Conservation (phyloP, 2,888 invertebrate genomes). For the Muscina levida region DNA sequence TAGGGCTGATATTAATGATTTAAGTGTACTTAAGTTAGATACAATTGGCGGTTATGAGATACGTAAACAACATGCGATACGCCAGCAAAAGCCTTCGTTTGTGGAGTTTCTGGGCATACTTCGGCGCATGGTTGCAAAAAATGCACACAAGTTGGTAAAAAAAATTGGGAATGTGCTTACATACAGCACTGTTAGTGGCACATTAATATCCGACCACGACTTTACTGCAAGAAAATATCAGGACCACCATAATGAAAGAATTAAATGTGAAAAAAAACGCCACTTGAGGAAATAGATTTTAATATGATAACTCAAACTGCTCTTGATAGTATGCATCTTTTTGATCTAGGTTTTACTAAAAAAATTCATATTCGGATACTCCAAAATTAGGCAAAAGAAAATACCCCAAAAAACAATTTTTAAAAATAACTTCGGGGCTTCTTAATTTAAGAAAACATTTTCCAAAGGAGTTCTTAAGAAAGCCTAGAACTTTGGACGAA, state of each 20-base stretch:
- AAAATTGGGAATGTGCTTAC: conserved; percentile 30
- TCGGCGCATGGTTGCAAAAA: conserved; percentile 23
- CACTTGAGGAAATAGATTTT: conserved; percentile 36
- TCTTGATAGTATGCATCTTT: conserved; percentile 26
- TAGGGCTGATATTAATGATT: too few species aligned
- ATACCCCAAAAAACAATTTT: conserved; percentile 15
- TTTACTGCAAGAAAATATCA: conserved; percentile 45
- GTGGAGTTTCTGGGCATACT: conserved; percentile 9
- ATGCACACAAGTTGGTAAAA: conserved; percentile 29
- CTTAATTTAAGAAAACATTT: too few species aligned
- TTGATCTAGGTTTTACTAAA: conserved; percentile 28
- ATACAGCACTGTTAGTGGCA: conserved; percentile 32
- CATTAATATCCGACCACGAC: conserved; percentile 42
- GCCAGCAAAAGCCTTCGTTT: conserved; percentile 31
- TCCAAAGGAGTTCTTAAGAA: too few species aligned
- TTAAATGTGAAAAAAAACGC: conserved; percentile 35
- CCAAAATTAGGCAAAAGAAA: background rate
- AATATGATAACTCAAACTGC: conserved; percentile 42
- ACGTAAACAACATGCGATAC: too few species aligned
- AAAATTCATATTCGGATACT: conserved; percentile 18
- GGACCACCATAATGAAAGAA: conserved; percentile 32
- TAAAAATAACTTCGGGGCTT: conserved; percentile 2
- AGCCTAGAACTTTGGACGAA: background rate
- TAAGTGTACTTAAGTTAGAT: too few species aligned
- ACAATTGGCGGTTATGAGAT: too few species aligned